Conservation (phyloP, 2,113 vertebrate species). For the Crotalus helleri region DNA sequence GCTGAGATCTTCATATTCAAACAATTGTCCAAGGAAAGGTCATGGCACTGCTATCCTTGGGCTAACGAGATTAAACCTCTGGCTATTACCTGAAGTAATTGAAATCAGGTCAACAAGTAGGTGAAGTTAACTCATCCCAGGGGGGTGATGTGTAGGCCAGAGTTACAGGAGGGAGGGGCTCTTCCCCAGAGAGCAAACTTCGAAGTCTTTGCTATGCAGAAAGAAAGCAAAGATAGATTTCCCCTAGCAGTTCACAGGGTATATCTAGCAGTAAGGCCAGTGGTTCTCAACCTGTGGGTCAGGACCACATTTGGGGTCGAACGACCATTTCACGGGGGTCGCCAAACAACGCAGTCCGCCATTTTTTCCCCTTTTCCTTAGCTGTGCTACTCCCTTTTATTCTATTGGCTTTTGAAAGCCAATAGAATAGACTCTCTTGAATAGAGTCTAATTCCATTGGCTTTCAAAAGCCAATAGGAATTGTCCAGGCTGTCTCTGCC, state of each 20-base stretch:
- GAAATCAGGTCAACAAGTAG: neutral
- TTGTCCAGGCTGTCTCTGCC: no score
- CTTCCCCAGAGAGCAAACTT: neutral
- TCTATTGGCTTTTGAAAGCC: no score
- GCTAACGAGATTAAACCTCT: slow-evolving; percentile 11
- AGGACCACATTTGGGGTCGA: no score
- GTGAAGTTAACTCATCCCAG: neutral
- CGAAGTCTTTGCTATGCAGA: neutral
- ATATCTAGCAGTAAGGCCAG: neutral
- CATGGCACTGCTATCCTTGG: neutral
- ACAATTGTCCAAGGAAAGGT: neutral
- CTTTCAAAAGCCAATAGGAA: no score
- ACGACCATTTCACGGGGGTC: no score
- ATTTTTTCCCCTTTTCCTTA: no score
- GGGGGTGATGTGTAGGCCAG: neutral
- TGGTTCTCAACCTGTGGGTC: no score
- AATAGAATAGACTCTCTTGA: no score
- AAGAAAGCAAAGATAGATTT: neutral
- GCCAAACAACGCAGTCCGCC: no score
- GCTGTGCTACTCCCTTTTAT: no score
- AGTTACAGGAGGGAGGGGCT: neutral
- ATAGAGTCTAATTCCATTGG: no score
- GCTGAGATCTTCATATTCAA: neutral
- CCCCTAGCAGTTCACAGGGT: neutral
- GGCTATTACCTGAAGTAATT: neutral